Base-by-base conservation (phyloP, 2,113 vertebrate genomes). In the Lepus americanus region DNA sequence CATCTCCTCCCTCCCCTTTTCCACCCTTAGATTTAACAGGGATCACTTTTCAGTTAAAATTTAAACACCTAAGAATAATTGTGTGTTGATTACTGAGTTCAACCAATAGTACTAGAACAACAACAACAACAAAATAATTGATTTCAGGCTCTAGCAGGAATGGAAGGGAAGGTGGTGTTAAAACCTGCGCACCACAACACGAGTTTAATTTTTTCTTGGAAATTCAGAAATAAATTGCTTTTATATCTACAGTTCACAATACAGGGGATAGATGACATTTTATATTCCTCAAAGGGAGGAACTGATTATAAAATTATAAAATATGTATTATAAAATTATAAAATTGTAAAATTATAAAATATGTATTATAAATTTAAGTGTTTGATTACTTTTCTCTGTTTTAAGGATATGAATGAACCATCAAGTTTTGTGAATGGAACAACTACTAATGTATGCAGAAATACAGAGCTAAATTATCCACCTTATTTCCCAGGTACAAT, bases 391-490 rank as follows among this genome's bases (percentile, higher is more conserved):
- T 83, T 49, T 87, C 22, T 84, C 0, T 82, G 67, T 44, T 84
- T 91, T 66, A 86, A 99, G 99, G 99, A 99, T 97, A 99, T 99
- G 99, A 99, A 99, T 96, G 99, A 99, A 79, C 99, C 99, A 39
- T 97, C 98, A 59, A 99, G 98, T 96, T 99, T 99, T 97, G 98
- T 99, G 85, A 96, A 99, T 76, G 99, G 99, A 89, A 98, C 99
- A 31, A 98, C 98, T 59, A 97, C 6, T 59, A 96, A 97, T 69
- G 96, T 64, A 39, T 98, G 98, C 84, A 93, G 85, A 93, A 94
- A 97, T 88, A 0, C 0, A 2, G 20, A 3, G 1, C 86, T 98
- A 80, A 98, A 98, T 88, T 90, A 80, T 3, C 99, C 99, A 77
- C 99, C 99, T 3, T 99, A 99, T 94, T 98, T 99, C 96, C 99